Percentiles rank a stretch among this genome's conserved stretches.
phyloP scores from a whole-genome alignment of 2,888 invertebrate genomes.

The Eledone cirrhosa region DNA sequence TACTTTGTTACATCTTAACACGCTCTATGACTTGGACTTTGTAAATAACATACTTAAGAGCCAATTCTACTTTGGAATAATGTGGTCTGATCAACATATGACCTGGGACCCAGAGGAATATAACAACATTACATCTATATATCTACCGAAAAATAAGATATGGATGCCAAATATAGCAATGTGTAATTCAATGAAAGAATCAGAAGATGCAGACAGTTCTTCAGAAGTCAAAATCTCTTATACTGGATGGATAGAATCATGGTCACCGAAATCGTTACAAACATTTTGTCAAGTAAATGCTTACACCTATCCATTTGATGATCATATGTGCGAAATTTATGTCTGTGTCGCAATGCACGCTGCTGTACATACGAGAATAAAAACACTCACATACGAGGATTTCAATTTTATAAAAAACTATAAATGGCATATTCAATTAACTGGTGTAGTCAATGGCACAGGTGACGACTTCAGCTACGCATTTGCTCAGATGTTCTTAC shows the following conservation, averaged over 20 bases:
- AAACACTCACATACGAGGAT: neutral
- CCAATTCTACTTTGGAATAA: neutral
- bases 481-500: neutral
- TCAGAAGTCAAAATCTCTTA: neutral
- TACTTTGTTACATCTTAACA: neutral
- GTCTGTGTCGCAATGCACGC: neutral
- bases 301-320: neutral
- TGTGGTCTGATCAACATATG: slow-evolving; percentile 26
- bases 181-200: neutral
- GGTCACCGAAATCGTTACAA: neutral
- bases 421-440: neutral
- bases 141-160: neutral
- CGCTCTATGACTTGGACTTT: neutral
- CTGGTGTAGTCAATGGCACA: neutral
- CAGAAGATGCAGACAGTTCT: too few species aligned
- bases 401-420: neutral
- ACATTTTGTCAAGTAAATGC: neutral
- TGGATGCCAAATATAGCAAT: neutral
- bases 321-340: neutral
- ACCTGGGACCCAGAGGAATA: slow-evolving; percentile 9
- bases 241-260: neutral
- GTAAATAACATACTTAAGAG: neutral
- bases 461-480: neutral
- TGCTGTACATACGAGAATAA: neutral
- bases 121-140: neutral